Percentiles rank a stretch among this genome's conserved stretches.
Conservation (phyloP, 2,113 vertebrate genomes). For the Sinosuthora webbiana region DNA sequence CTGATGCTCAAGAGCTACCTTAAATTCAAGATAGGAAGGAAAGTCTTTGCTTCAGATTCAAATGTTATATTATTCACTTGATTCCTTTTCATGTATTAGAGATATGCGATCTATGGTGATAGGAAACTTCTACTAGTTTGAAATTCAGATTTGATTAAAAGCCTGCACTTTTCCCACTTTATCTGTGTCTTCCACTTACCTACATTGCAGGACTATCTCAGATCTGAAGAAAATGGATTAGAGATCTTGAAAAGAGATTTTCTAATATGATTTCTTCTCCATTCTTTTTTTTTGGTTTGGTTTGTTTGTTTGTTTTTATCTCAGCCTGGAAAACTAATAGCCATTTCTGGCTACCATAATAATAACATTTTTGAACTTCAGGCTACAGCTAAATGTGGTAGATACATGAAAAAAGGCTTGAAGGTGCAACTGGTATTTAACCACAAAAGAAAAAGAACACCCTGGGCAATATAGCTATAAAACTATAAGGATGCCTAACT, state of each 20-base stretch:
- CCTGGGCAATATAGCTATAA: not conserved
- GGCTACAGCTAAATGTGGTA: not conserved
- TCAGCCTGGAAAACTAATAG: not conserved
- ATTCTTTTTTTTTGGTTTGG: fast-evolving
- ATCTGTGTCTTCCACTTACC: not conserved
- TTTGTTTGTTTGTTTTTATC: not conserved
- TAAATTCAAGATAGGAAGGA: not conserved
- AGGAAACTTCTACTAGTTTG: not conserved
- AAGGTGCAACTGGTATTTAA: not conserved
- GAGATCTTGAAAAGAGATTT: not conserved
- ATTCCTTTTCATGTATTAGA: not conserved
- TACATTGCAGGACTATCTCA: not conserved
- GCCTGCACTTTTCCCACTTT: not conserved
- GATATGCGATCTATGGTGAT: not conserved
- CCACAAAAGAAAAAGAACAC: not conserved
- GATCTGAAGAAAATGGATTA: not conserved
- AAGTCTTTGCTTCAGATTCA: not conserved
- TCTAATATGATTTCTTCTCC: not conserved
- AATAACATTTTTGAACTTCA: not conserved
- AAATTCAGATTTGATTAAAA: not conserved
- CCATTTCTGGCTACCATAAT: not conserved
- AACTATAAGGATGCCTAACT: not conserved
- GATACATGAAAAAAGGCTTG: not conserved
- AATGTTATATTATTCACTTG: not conserved
- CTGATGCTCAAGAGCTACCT: not conserved